Evolutionary conservation across 2,888 invertebrate species (phyloP), one percentile per base, ranked within the genome.

Genomic region (Drosophila acutilabella): DNA sequence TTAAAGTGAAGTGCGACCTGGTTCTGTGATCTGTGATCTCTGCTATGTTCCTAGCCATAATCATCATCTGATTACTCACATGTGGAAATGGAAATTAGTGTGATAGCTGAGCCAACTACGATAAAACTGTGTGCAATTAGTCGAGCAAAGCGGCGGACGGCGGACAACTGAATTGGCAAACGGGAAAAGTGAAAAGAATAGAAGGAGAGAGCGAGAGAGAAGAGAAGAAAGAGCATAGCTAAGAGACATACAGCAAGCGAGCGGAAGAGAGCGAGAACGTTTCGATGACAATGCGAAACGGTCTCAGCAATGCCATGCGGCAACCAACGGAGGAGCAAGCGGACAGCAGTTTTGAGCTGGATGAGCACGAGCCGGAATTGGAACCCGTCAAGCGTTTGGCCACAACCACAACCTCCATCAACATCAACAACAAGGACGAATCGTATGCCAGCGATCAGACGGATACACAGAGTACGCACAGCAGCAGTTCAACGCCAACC

Each of bases 401-500:
- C 20, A 30, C 23, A 7, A 45, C 16, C 36, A 58, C 40, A 10
- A 40, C 56, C 18, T 36, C 48, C 10, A n/a, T 44, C 44, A 7
- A 45, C 45, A 42, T 10, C 18, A 45, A 40, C 20, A n/a, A 33
- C 41, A 78, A 69, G 44, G 60, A 80, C 23, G 71, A 86, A 51
- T 81, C 86, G 45, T 89, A 91, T 67, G 50, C 50, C 18, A 81
- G 80, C 18, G 85, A 82, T 2, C 88, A 79, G 10, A 82, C 88
- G n/a, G 85, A 88, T 23, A 80, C 82, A 4, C 77, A 79, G 48
- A 86, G 88, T 67, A 88, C 88, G 23, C 79, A 70, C 64, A 86
- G 85, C 67, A 89, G 81, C 75, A 90, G 90, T 44, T 91, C 91
- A 4, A 91, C 91, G 60, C 90, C 90, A 13, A 91, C 91, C 16